Conservation (phyloP, 2,797 vertebrate genomes). For the Pseudocheirus occidentalis region DNA sequence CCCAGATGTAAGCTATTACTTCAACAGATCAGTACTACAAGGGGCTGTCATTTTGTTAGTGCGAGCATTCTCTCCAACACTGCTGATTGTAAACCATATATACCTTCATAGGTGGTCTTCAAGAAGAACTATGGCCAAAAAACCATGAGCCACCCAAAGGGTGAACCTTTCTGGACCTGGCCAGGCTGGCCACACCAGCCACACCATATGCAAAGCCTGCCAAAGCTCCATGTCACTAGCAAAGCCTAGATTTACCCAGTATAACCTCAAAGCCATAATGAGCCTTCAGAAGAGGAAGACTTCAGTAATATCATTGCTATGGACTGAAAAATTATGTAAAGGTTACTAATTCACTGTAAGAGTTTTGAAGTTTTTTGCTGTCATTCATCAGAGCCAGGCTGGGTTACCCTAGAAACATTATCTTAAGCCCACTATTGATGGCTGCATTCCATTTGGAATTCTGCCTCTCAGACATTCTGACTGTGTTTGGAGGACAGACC, state of each 20-base stretch:
- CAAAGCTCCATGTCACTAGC: background rate
- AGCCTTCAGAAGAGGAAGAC: background rate
- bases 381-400: background rate
- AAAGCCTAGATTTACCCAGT: background rate
- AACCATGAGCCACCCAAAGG: background rate
- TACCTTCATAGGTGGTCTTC: background rate
- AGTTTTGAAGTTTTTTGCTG: slow-evolving; percentile 34
- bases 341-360: background rate
- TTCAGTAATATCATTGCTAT: background rate
- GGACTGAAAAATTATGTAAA: background rate
- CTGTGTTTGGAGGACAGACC: background rate
- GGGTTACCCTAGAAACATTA: background rate
- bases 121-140: background rate
- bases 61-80: background rate
- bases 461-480: background rate
- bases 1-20: background rate
- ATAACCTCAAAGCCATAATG: background rate
- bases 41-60: background rate
- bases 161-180: background rate
- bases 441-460: background rate
- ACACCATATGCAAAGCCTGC: background rate
- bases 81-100: background rate
- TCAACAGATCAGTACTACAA: background rate
- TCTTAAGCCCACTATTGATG: background rate
- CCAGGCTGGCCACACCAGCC: background rate